Conservation (phyloP, 2,888 invertebrate genomes). For the Achlya flavicornis region DNA sequence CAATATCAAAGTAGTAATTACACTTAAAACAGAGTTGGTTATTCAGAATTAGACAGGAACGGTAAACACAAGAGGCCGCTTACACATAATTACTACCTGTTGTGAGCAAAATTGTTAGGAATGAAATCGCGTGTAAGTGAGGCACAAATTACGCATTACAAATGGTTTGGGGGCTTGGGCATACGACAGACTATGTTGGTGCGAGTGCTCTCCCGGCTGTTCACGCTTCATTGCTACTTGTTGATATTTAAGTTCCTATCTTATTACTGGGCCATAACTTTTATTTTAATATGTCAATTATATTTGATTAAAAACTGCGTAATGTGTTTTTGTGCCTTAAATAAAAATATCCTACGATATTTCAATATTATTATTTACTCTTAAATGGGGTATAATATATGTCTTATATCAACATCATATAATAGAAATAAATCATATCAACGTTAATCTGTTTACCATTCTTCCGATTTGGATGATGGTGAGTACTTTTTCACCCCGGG, state of each 20-base stretch:
- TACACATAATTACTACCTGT: conserved; percentile 33
- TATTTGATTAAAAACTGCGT: too few relatives aligned
- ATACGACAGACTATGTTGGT: neutral
- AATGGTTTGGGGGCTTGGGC: conserved; percentile 7
- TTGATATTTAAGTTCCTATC: neutral
- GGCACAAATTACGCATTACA: conserved; percentile 31
- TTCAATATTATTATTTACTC: too few relatives aligned
- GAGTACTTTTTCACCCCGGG: too few relatives aligned
- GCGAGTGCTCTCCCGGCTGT: neutral
- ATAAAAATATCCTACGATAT: too few relatives aligned
- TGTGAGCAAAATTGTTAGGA: conserved; percentile 27
- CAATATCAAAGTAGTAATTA: conserved; percentile 1
- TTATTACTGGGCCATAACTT: too few relatives aligned
- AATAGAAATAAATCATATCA: too few relatives aligned
- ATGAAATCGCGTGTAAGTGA: conserved; percentile 27
- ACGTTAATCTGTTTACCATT: too few relatives aligned
- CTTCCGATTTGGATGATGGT: too few relatives aligned
- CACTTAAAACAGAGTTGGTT: conserved; percentile 24
- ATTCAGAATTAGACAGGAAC: conserved; percentile 28
- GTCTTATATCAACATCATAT: too few relatives aligned
- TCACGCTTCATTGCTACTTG: neutral
- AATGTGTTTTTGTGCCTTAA: too few relatives aligned
- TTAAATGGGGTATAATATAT: too few relatives aligned
- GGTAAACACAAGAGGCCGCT: conserved; percentile 29
- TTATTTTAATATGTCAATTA: too few relatives aligned